These are phyloP conservation scores for Lutjanus erythropterus DNA, from an alignment of 2,113 vertebrate genomes.

Conservation along the genomic window DNA sequence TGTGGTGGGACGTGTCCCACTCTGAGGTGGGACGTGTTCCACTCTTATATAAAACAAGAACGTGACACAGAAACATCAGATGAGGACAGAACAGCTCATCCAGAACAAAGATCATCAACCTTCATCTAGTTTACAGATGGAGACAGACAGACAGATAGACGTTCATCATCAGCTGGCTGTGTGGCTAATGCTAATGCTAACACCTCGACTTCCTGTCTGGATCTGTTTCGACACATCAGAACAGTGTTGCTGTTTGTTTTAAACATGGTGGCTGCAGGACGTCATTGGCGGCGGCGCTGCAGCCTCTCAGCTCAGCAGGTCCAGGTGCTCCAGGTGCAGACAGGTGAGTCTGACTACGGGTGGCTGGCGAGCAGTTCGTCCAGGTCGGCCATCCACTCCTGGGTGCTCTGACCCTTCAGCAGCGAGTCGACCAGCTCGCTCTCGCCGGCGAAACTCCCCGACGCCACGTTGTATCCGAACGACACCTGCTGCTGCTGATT, in stretches of 20 bases:
- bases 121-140: too few relatives aligned
- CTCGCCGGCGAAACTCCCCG: slow-evolving; percentile 90
- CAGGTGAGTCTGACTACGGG: slow-evolving; percentile 71
- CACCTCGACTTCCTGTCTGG: too few relatives aligned
- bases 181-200: slow-evolving; percentile 1
- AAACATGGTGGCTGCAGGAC: neutral
- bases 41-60: neutral
- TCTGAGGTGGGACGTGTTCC: neutral
- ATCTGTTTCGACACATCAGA: neutral
- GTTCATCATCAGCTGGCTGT: neutral
- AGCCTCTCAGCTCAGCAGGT: slow-evolving; percentile 12
- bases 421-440: slow-evolving; percentile 95
- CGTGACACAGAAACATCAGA: neutral
- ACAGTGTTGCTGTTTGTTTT: neutral
- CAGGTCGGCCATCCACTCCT: slow-evolving; percentile 98
- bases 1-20: neutral
- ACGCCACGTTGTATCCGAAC: slow-evolving; percentile 89
- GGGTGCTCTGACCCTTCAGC: slow-evolving; percentile 95
- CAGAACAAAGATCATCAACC: too few relatives aligned
- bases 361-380: slow-evolving; percentile 94
- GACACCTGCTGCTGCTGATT: slow-evolving; percentile 90
- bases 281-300: neutral
- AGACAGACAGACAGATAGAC: neutral
- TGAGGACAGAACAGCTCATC: neutral
- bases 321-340: neutral